Conservation (phyloP, 2,113 vertebrate species). For the Calyptommatus sinebrachiatus region DNA sequence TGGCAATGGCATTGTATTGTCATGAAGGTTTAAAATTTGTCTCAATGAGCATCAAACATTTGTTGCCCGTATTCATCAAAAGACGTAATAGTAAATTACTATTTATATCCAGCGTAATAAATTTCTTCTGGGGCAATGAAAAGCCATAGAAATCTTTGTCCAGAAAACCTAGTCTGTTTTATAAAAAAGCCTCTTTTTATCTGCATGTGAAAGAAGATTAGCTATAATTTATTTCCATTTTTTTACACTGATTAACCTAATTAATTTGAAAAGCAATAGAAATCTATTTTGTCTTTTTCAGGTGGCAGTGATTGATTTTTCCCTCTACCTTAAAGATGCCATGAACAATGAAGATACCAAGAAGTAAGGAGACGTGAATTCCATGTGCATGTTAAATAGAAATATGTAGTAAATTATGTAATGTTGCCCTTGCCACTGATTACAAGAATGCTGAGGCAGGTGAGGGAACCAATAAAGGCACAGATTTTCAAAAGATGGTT, state of each 20-base stretch:
- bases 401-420: background rate
- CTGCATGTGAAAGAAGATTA: background rate
- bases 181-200: background rate
- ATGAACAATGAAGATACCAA: conserved; percentile 77
- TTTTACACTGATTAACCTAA: too few species aligned
- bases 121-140: background rate
- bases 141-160: background rate
- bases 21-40: too few species aligned
- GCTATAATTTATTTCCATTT: background rate
- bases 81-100: background rate
- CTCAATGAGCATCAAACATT: too few species aligned
- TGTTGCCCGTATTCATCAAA: background rate
- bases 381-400: conserved; percentile 7
- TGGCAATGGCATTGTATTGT: too few species aligned
- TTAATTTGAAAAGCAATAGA: conserved; percentile 8
- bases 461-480: conserved; percentile 9
- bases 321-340: conserved; percentile 91
- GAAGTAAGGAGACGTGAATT: conserved; percentile 79
- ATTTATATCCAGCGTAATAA: background rate
- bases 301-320: conserved; percentile 97
- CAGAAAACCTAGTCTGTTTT: background rate
- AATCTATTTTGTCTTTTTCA: conserved; percentile 59
- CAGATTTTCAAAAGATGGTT: too few species aligned
- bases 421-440: background rate
- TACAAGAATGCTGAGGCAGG: background rate